A percentile compares a stretch with the other conserved stretches of the same genome.
phyloP scores from a whole-genome alignment of 2,888 invertebrate genomes.

The Mayetiola destructor region DNA sequence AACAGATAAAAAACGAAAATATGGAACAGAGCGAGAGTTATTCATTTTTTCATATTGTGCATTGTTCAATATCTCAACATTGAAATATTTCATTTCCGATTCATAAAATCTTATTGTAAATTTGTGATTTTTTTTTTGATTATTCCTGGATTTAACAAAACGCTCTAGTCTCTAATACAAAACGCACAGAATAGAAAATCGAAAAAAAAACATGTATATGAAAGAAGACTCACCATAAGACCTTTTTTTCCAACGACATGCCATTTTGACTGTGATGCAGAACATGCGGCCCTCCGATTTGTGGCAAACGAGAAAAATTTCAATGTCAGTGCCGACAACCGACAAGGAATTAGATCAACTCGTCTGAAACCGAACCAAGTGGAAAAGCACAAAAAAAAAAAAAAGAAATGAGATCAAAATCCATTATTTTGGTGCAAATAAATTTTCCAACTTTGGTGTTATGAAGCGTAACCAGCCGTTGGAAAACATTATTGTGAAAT shows the following conservation, averaged over 20 bases:
- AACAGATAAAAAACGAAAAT: too few species aligned
- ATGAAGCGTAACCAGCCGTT: conserved; percentile 6
- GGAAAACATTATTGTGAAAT: conserved; percentile 1
- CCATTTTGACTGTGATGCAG: neutral
- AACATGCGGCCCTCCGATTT: neutral
- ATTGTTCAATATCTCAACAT: neutral
- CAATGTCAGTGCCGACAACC: neutral
- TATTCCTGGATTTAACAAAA: too few species aligned
- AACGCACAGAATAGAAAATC: too few species aligned
- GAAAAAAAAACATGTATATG: too few species aligned
- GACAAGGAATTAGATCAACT: conserved; percentile 1
- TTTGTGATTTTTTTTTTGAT: too few species aligned
- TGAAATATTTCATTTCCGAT: conserved; percentile 7
- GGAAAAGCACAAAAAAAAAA: neutral
- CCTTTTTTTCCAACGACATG: neutral
- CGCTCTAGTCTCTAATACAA: too few species aligned
- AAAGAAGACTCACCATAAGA: too few species aligned
- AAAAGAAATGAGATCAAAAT: neutral
- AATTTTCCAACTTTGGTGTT: conserved; percentile 4
- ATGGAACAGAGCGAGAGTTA: too few species aligned
- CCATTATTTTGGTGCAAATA: conserved; percentile 5
- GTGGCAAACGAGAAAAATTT: neutral
- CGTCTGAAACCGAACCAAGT: neutral
- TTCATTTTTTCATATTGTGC: neutral
- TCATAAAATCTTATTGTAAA: conserved; percentile 1